These are phyloP conservation scores for Sphaeridia pumilis DNA, from an alignment of 2,888 invertebrate genomes.

Conservation along the genomic window DNA sequence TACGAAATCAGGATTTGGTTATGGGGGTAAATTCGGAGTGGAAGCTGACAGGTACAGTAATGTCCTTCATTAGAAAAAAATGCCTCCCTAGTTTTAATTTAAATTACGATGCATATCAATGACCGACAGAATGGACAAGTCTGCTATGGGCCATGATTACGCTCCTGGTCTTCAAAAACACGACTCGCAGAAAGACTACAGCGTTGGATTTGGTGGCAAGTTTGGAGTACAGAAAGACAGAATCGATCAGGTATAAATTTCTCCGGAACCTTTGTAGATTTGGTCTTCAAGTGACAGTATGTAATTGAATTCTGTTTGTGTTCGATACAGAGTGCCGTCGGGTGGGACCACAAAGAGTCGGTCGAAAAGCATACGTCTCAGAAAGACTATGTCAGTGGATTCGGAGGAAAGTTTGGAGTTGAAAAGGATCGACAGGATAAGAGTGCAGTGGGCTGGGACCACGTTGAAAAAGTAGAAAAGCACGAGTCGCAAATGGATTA, in stretches of 20 bases:
- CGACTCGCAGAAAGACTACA: constrained; percentile 66
- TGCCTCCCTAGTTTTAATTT: too few relatives aligned
- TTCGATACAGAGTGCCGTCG: constrained; percentile 64
- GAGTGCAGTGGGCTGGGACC: constrained; percentile 78
- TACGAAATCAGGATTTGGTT: constrained; percentile 64
- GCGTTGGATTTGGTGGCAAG: constrained; percentile 68
- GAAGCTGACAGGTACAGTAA: constrained; percentile 49
- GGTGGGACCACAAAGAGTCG: constrained; percentile 76
- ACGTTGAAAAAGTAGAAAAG: constrained; percentile 62
- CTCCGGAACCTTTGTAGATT: too few relatives aligned
- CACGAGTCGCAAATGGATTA: constrained; percentile 62
- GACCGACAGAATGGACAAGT: constrained; percentile 58
- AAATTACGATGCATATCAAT: not conserved
- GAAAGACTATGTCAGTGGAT: constrained; percentile 42
- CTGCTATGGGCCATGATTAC: constrained; percentile 76
- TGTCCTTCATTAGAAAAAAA: too few relatives aligned
- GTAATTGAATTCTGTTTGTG: too few relatives aligned
- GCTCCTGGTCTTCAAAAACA: constrained; percentile 71
- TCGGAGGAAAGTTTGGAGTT: constrained; percentile 44
- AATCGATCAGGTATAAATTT: constrained; percentile 51
- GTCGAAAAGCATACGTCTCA: constrained; percentile 72
- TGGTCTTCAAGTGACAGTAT: too few relatives aligned
- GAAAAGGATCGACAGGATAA: constrained; percentile 44
- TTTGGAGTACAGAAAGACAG: constrained; percentile 63
- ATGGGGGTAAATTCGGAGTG: constrained; percentile 83